Conservation (phyloP, 2,113 vertebrate species). For the Halichoeres trimaculatus region DNA sequence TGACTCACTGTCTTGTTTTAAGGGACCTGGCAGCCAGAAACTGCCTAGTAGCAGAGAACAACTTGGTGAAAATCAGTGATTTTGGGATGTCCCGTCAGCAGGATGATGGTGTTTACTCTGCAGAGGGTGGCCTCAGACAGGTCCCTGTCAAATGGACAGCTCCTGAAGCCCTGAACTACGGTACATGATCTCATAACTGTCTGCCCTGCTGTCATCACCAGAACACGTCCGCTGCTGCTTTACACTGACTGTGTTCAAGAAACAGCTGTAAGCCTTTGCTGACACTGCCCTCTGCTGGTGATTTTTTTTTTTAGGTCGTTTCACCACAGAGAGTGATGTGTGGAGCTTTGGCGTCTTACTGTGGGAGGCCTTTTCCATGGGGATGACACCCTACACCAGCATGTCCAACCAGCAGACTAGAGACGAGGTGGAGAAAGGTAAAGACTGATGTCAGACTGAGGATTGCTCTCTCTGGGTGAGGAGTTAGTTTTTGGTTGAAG, state of each 20-base stretch:
- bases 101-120: constrained; percentile 91
- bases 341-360: constrained; percentile 97
- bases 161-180: constrained; percentile 94
- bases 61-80: constrained; percentile 95
- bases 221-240: neutral
- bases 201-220: constrained; percentile 10
- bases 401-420: constrained; percentile 94
- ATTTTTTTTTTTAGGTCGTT: constrained; percentile 84
- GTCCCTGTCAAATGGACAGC: constrained; percentile 98
- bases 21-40: constrained; percentile 97
- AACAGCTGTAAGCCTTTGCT: constrained; percentile 37
- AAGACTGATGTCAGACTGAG: neutral
- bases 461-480: too few relatives aligned
- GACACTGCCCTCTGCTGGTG: constrained; percentile 75
- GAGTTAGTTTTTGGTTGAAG: too few relatives aligned
- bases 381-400: constrained; percentile 88
- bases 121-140: constrained; percentile 90
- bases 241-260: neutral
- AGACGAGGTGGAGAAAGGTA: constrained; percentile 92
- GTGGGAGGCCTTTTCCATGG: constrained; percentile 95
- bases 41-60: constrained; percentile 92
- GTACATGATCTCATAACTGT: constrained; percentile 68
- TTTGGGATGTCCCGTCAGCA: constrained; percentile 98
- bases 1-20: neutral
- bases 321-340: constrained; percentile 92